Evolutionary conservation across 2,797 vertebrate genomes (phyloP).

Genomic region (Sebastes matsubarae): DNA sequence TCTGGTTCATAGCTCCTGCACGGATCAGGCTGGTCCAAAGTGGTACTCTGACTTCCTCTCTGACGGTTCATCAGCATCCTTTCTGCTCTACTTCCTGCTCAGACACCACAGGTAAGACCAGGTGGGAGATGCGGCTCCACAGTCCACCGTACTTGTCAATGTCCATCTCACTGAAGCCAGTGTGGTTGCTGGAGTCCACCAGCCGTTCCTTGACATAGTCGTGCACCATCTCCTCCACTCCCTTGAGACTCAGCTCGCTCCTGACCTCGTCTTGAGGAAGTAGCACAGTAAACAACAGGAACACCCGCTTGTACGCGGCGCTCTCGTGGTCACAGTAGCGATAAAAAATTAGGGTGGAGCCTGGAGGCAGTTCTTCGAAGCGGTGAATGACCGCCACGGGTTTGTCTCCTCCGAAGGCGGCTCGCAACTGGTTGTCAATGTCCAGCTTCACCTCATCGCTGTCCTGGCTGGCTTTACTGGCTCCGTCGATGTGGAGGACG

Average conservation of each 20-base stretch:
- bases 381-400: slow-evolving; percentile 87
- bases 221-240: slow-evolving; percentile 88
- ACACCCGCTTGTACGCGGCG: slow-evolving; percentile 88
- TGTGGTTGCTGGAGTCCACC: slow-evolving; percentile 48
- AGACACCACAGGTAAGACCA: slow-evolving; percentile 87
- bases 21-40: neutral
- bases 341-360: slow-evolving; percentile 94
- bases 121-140: slow-evolving; percentile 95
- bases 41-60: neutral
- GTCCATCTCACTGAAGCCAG: slow-evolving; percentile 85
- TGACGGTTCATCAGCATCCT: slow-evolving; percentile 68
- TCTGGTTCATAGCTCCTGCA: neutral
- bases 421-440: slow-evolving; percentile 83
- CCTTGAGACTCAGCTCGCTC: slow-evolving; percentile 51
- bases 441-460: slow-evolving; percentile 87
- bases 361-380: slow-evolving; percentile 89
- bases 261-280: slow-evolving; percentile 83
- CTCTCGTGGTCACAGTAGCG: slow-evolving; percentile 95
- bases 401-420: slow-evolving; percentile 82
- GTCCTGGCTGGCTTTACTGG: slow-evolving; percentile 65
- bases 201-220: slow-evolving; percentile 87
- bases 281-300: slow-evolving; percentile 89
- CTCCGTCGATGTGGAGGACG: slow-evolving; percentile 81
- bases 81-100: slow-evolving; percentile 80
- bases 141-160: slow-evolving; percentile 89